These are phyloP conservation scores for Tetrax tetrax DNA, from an alignment of 2,113 vertebrate genomes.

Conservation along the genomic window DNA sequence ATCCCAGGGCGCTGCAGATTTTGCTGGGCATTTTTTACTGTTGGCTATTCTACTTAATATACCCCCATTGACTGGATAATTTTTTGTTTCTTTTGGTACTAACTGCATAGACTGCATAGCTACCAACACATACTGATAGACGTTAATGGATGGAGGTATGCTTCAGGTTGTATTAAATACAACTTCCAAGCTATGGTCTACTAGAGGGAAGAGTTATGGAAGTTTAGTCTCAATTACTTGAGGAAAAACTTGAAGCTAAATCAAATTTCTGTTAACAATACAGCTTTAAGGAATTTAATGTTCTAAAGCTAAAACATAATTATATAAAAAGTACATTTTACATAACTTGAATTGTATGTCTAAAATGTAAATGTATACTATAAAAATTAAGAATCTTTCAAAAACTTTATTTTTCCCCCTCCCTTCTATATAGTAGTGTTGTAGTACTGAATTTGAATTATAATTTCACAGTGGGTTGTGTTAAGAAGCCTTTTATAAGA, in stretches of 20 bases:
- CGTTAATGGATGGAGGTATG: not conserved
- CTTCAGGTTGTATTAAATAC: not conserved
- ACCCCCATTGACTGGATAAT: not conserved
- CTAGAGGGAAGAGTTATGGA: not conserved
- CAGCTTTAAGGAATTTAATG: not conserved
- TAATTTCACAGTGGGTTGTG: not conserved
- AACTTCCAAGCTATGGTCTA: not conserved
- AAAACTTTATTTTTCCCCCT: not conserved
- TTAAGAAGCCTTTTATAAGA: not conserved
- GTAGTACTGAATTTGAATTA: not conserved
- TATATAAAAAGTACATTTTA: not conserved
- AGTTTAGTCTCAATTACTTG: not conserved
- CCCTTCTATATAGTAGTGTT: not conserved
- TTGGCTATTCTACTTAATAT: not conserved
- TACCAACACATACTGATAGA: fast-evolving
- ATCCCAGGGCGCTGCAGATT: not conserved
- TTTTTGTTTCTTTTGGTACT: not conserved
- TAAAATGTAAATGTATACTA: not conserved
- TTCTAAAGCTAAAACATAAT: not conserved
- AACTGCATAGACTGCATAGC: not conserved
- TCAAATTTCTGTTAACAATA: not conserved
- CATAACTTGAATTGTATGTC: not conserved
- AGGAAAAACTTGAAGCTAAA: not conserved
- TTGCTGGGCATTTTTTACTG: not conserved
- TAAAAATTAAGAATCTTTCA: not conserved